A percentile compares a stretch with the other conserved stretches of the same genome.
phyloP scores from a whole-genome alignment of 2,797 vertebrate species.

The Cynodonichthys magdalenae region DNA sequence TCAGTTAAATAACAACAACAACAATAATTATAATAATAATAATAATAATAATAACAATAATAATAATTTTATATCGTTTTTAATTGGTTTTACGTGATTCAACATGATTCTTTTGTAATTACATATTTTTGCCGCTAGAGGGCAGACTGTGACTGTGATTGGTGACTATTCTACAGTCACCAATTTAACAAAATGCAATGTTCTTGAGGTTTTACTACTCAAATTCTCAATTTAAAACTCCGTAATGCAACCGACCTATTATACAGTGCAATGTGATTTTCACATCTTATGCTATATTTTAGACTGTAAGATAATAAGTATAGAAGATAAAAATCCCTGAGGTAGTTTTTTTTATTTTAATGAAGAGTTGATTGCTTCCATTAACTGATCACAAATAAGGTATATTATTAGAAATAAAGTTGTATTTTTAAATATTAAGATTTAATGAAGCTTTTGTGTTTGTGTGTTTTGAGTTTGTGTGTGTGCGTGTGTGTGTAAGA shows the following conservation, averaged over 20 bases:
- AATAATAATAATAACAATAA: no score
- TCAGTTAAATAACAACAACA: no score
- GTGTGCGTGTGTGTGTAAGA: conserved; percentile 14
- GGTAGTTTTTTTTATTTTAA: background rate
- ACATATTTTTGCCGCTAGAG: conserved; percentile 21
- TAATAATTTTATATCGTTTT: no score
- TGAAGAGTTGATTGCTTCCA: background rate
- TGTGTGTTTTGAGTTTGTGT: conserved; percentile 1
- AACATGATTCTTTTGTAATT: conserved; percentile 20
- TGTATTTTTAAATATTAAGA: conserved; percentile 2
- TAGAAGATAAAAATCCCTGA: no score
- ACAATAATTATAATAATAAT: no score
- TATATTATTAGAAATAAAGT: background rate
- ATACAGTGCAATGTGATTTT: no score
- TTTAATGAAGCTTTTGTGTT: conserved; percentile 21
- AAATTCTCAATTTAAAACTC: background rate
- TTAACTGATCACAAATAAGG: background rate
- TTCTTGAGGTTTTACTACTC: no score
- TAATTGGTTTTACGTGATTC: background rate
- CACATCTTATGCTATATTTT: background rate
- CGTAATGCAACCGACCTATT: no score
- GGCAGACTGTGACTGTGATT: conserved; percentile 25
- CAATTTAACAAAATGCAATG: no score
- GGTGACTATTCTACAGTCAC: no score
- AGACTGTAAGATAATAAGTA: background rate